Percentiles rank a stretch among this genome's conserved stretches.
These are phyloP conservation scores for Griposia aprilina DNA, from an alignment of 2,888 invertebrate species.

Conservation along the genomic window DNA sequence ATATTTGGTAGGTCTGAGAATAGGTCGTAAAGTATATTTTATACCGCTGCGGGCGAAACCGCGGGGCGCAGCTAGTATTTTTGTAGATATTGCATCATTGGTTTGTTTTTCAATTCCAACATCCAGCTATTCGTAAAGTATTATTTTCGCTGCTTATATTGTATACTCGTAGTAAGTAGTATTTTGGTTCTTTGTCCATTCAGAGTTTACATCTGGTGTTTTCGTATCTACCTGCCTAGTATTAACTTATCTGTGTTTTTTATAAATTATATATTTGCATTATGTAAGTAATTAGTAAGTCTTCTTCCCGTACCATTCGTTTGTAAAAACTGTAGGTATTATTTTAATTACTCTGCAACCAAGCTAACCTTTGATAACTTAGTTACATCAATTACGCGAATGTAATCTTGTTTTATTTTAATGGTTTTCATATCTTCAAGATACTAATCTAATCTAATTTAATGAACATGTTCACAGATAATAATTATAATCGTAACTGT, in stretches of 20 bases:
- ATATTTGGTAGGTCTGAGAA: too few relatives aligned
- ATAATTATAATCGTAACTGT: conserved; percentile 41
- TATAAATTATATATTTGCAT: too few relatives aligned
- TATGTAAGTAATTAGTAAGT: too few relatives aligned
- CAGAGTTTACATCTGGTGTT: not conserved
- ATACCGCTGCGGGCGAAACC: too few relatives aligned
- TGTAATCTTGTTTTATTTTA: conserved; percentile 32
- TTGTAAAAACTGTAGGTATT: not conserved
- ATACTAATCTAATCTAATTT: conserved; percentile 44
- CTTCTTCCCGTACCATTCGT: not conserved
- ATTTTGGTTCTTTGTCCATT: not conserved
- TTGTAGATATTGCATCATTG: not conserved
- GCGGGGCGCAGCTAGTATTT: not conserved
- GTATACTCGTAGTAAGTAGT: not conserved
- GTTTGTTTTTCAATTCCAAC: conserved; percentile 12
- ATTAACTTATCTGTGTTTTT: not conserved
- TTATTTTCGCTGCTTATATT: not conserved
- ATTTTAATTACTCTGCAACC: not conserved
- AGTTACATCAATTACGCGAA: conserved; percentile 10
- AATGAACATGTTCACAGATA: conserved; percentile 31
- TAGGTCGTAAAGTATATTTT: too few relatives aligned
- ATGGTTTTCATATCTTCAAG: conserved; percentile 40
- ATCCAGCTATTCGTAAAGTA: not conserved
- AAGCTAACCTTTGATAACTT: conserved; percentile 13
- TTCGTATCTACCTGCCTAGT: not conserved